phyloP scores from a whole-genome alignment of 2,797 vertebrate species.

The Micropoecilia bifurca region DNA sequence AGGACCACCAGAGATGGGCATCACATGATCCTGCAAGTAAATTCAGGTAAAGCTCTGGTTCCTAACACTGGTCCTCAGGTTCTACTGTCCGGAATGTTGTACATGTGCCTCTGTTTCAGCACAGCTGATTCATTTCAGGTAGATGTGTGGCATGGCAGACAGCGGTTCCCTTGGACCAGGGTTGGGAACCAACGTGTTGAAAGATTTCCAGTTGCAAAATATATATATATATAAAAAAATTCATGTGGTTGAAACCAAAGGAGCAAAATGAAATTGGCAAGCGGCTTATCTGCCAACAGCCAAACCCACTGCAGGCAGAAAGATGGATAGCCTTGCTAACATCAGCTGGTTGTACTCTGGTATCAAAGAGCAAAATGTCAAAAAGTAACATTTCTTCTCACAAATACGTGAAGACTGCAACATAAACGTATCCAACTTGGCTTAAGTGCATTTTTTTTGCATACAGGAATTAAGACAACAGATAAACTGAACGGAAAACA shows the following conservation, averaged over 20 bases:
- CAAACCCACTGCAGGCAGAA: background rate
- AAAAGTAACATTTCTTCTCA: too few species aligned
- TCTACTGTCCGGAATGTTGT: too few species aligned
- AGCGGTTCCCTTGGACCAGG: too few species aligned
- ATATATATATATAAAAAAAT: background rate
- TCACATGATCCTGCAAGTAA: background rate
- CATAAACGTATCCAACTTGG: background rate
- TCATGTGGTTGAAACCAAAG: background rate
- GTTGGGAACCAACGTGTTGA: background rate
- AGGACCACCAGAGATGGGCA: background rate
- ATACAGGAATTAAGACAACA: too few species aligned
- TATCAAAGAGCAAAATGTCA: background rate
- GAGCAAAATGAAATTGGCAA: background rate
- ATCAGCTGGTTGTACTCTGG: background rate
- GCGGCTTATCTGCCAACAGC: background rate
- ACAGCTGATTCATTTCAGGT: too few species aligned
- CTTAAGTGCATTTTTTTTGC: too few species aligned
- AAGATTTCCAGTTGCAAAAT: background rate
- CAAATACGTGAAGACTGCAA: background rate
- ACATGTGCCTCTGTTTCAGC: too few species aligned
- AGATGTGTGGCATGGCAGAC: too few species aligned
- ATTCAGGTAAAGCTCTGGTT: too few species aligned
- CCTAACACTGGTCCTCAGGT: too few species aligned
- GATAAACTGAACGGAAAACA: too few species aligned
- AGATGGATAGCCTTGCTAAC: background rate